Conservation (phyloP, 92 coral and sea anemone genomes). For the Hydrozoanthus gracilis region DNA sequence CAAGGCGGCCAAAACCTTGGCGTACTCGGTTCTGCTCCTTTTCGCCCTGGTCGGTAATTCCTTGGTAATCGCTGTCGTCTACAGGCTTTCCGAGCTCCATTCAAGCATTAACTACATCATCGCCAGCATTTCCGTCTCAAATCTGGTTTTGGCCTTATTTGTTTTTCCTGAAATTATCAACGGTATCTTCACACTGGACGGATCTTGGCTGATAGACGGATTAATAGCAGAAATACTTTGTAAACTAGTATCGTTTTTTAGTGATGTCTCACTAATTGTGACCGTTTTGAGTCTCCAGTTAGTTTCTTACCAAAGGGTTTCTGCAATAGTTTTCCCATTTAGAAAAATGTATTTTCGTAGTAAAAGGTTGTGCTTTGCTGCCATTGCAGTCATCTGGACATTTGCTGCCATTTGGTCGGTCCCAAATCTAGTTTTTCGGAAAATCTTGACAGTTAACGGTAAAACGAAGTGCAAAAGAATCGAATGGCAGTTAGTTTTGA, state of each 20-base stretch:
- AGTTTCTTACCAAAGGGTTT: neutral
- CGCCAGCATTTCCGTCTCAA: constrained; percentile 16
- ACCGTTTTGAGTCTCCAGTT: neutral
- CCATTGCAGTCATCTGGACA: neutral
- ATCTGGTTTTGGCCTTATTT: neutral
- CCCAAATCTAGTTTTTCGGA: neutral
- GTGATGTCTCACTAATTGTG: neutral
- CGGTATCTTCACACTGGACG: neutral
- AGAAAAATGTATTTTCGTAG: neutral
- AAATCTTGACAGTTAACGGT: neutral
- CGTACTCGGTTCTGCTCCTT: neutral
- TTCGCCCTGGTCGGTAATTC: neutral
- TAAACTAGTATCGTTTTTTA: neutral
- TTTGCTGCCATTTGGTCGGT: constrained; percentile 2
- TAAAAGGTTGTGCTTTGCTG: neutral
- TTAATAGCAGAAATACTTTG: neutral
- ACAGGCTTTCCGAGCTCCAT: neutral
- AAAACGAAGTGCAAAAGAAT: neutral
- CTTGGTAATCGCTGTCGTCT: neutral
- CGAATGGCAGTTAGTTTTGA: neutral
- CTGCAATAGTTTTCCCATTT: neutral
- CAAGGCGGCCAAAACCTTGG: neutral
- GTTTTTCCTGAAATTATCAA: neutral
- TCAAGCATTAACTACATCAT: constrained; percentile 5
- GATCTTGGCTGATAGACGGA: neutral